Evolutionary conservation across 1,140 invertebrate genomes (phyloP), one percentile per base, ranked within the genome.

Genomic region (Tetragonula clypearis): DNA sequence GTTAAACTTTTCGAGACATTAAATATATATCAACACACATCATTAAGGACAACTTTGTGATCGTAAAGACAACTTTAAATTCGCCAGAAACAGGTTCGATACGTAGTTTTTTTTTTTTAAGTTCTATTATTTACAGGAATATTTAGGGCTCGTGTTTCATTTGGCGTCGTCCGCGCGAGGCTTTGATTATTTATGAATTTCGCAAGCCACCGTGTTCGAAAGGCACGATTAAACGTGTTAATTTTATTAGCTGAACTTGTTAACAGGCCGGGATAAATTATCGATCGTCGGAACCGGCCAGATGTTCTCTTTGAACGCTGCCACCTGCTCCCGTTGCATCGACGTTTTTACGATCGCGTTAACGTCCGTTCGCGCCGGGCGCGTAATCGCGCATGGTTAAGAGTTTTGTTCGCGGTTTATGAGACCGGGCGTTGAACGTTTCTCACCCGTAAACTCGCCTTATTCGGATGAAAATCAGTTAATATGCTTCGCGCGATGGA

Each of bases 311-410:
- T 72, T 79, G 76, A 84, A 9, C 58, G 26, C n/a, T 53, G 68
- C 76, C 82, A 84, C 77, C 66, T 71, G 82, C 66, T 19, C 35
- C 19, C 65, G 53, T 21, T 53, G 56, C 82, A 71, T 84, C 82
- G 56, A 53, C 55, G 66, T 79, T 84, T 84, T 84, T 84, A 84
- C 75, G 76, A 84, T 41, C 76, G 26, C 35, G 77, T 73, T 79
- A 84, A 84, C 30, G 74, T 9, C 53, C 21, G 49, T 15, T n/a
- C 68, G 26, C 68, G 82, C 79, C 35, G 79, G 26, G 41, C 82
- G 82, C 49, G 56, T 84, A 84, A 84, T 84, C 56, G 76, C 26
- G 41, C 17, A 62, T 69, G 56, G 66, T 60, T 62, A 35, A 72
- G 35, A 62, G 76, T 60, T 55, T 72, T 30, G 62, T 66, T 79